Percentiles rank a stretch among this genome's conserved stretches.
Evolutionary conservation across 1,140 invertebrate species (phyloP).

Genomic region (Temnothorax curvispinosus): DNA sequence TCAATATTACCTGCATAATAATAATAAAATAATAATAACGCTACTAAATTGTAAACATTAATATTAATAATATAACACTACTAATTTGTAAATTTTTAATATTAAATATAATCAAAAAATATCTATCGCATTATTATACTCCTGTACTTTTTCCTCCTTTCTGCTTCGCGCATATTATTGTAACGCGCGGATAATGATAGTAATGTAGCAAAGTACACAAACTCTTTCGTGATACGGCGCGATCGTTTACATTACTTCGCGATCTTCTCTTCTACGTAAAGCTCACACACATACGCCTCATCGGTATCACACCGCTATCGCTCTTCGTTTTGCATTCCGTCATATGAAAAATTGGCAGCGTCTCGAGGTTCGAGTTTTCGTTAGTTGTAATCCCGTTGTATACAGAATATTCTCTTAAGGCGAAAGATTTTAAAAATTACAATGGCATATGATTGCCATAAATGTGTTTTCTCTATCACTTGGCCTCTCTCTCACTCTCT

Average conservation of each 20-base stretch:
- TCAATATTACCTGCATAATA: conserved; percentile 75
- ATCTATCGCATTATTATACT: conserved; percentile 75
- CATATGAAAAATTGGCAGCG: conserved; percentile 73
- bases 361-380: conserved; percentile 60
- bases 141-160: conserved; percentile 63
- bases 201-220: conserved; percentile 59
- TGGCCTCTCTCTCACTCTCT: conserved; percentile 57
- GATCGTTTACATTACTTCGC: conserved; percentile 25
- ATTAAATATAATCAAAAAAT: conserved; percentile 84
- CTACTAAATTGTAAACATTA: conserved; percentile 82
- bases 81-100: conserved; percentile 82
- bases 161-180: conserved; percentile 52
- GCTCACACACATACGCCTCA: background rate
- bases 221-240: conserved; percentile 32
- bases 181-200: conserved; percentile 57
- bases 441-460: conserved; percentile 69
- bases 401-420: conserved; percentile 59
- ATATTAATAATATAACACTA: conserved; percentile 81
- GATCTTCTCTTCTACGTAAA: conserved; percentile 35
- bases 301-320: conserved; percentile 31
- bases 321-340: conserved; percentile 67
- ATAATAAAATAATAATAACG: conserved; percentile 73
- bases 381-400: conserved; percentile 54
- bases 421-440: conserved; percentile 69
- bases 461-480: conserved; percentile 62